Base-by-base conservation (phyloP, 2,113 vertebrate species). In the Anas platyrhynchos region DNA sequence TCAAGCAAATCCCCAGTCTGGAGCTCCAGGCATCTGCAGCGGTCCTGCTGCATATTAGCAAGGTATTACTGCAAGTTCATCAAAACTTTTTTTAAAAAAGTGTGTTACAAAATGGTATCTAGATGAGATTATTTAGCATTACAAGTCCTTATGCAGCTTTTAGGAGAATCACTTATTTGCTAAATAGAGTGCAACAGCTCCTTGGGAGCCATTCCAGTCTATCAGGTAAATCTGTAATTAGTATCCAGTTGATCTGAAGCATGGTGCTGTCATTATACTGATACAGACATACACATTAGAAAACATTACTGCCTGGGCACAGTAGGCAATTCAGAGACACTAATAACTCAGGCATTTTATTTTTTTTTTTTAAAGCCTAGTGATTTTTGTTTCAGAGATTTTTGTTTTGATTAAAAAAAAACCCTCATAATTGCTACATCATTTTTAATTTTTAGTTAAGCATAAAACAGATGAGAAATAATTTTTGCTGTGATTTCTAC, bases 161-260 rank as follows among this genome's bases (percentile, higher is more conserved):
- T 78, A 81, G 72, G 26, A 81, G 83, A 67, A 90, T 88, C 73
- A 63, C 55, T 91, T 74, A 81, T 41, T 83, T 81, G 88, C 83
- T 81, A 91, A 96, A 84, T 41, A 91, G 93, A 90, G 77, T 75
- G 90, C 88, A 95, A 3, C 73, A 88, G 86, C 73, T 94, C 88
- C 94, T 66, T 66, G 90, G 93, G 94, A 96, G 86, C 65, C 93
- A 86, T 96, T 95, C 52, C 80, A 88, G 76, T 34, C 88, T 88
- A 54, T 84, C 92, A 96, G 93, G 90, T 96, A 91, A 93, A 94
- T 95, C 92, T 93, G 90, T 92, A 97, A 95, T 96, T 96, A 94
- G 93, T 66, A 96, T 46, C 77, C 92, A 94, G 93, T 94, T 81
- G 93, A 82, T 96, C 73, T 90, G 83, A 88, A 86, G 88, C 7